Evolutionary conservation across 1,140 invertebrate species (phyloP), one percentile per base, ranked within the genome.

Genomic region (Triops cancriformis): DNA sequence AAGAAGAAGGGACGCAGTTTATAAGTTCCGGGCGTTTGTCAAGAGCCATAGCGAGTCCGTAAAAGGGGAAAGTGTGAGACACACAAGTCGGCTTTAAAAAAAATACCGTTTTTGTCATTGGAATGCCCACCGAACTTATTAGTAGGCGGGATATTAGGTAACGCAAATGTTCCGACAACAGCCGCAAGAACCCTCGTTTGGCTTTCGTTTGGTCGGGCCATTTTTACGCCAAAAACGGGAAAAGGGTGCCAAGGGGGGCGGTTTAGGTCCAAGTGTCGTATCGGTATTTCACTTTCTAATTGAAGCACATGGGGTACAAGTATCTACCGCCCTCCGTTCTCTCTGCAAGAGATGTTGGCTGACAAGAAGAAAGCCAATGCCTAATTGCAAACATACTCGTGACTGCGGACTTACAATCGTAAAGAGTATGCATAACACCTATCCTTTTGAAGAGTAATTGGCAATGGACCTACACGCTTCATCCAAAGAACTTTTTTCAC

Each of bases 211-310:
- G 18, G 51, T 64, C 51, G 1, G 51, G 51, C 14, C 51, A 64
- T 23, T n/a, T 64, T 64, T 64, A n/a, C 51, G 6, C 51, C 51
- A 23, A 64, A 23, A 64, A n/a, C 18, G n/a, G n/a, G 51, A 64
- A 64, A 64, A 64, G 51, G 14, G 51, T 64, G 51, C 51, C 18
- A 64, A 64, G 51, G 51, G 51, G 51, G 51, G 51, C 10, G 51
- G 51, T 10, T 64, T 64, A 64, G 51, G 51, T 64, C 51, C 51
- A 64, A 64, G 51, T 64, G 51, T 64, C 9, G 51, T 64, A 64
- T 64, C 51, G 51, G 51, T 64, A 64, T 64, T 64, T 64, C 51
- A 64, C 51, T 64, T 64, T 64, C 51, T 64, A 64, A 64, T 64
- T 64, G 51, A 64, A 64, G 51, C 51, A 64, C 51, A 64, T 64